phyloP scores from a whole-genome alignment of 2,797 vertebrate genomes.

The Basileuterus tristriatus region DNA sequence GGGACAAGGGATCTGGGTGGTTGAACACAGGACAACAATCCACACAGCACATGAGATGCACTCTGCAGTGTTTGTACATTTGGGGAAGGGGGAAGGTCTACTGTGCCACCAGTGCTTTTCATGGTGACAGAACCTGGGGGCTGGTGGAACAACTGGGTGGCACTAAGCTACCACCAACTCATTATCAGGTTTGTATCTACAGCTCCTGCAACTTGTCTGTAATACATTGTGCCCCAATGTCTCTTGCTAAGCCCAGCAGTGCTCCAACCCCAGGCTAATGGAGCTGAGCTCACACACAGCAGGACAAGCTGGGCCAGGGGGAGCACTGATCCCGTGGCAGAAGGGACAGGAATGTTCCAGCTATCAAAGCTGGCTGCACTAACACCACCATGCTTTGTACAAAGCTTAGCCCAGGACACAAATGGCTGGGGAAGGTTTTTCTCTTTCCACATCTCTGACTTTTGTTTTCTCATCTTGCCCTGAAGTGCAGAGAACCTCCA shows the following conservation, averaged over 20 bases:
- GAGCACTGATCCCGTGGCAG: background rate
- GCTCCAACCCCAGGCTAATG: too few relatives aligned
- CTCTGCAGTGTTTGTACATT: background rate
- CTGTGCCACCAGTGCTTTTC: background rate
- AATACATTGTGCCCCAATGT: too few relatives aligned
- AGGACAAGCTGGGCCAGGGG: background rate
- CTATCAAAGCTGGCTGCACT: background rate
- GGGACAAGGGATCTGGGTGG: background rate
- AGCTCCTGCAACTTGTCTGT: background rate
- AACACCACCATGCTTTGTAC: background rate
- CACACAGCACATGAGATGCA: background rate
- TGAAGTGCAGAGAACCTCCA: background rate
- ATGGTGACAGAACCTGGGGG: background rate
- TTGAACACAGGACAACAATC: background rate
- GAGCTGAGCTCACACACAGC: background rate
- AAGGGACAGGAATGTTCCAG: background rate
- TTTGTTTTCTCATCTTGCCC: background rate
- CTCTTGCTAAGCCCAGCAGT: background rate
- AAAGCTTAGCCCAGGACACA: background rate
- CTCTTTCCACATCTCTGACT: background rate
- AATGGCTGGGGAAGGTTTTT: background rate
- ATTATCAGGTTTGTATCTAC: background rate
- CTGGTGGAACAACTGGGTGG: background rate
- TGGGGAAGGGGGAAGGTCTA: background rate
- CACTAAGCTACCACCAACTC: background rate